Percentiles rank a stretch among this genome's conserved stretches.
phyloP scores from a whole-genome alignment of 2,113 vertebrate species.

The Plecotus auritus region DNA sequence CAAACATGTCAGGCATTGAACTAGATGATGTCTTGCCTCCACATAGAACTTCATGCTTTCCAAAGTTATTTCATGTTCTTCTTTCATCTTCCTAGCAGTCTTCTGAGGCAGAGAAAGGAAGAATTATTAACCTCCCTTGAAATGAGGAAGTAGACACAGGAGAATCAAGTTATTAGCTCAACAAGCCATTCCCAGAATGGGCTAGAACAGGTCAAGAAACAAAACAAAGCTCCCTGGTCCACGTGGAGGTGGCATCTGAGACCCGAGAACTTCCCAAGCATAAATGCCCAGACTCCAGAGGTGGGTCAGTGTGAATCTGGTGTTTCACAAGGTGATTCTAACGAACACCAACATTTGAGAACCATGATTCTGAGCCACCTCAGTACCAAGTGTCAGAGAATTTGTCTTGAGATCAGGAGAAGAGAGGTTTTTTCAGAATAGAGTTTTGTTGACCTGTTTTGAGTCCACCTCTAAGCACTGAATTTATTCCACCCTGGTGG shows the following conservation, averaged over 20 bases:
- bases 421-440: neutral
- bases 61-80: neutral
- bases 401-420: neutral
- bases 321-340: neutral
- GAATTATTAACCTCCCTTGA: neutral
- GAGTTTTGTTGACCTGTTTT: neutral
- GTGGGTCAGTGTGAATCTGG: neutral
- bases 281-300: neutral
- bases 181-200: neutral
- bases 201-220: neutral
- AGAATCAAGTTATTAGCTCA: neutral
- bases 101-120: neutral
- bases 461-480: neutral
- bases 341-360: neutral
- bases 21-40: neutral
- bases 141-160: neutral
- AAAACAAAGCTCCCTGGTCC: neutral
- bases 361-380: neutral
- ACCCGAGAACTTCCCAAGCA: neutral
- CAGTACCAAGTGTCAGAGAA: neutral
- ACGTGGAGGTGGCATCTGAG: neutral
- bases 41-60: neutral
- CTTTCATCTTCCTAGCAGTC: neutral
- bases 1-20: neutral
- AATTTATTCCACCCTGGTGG: neutral